phyloP scores from a whole-genome alignment of 2,797 vertebrate species.

The Gallinago stenura region DNA sequence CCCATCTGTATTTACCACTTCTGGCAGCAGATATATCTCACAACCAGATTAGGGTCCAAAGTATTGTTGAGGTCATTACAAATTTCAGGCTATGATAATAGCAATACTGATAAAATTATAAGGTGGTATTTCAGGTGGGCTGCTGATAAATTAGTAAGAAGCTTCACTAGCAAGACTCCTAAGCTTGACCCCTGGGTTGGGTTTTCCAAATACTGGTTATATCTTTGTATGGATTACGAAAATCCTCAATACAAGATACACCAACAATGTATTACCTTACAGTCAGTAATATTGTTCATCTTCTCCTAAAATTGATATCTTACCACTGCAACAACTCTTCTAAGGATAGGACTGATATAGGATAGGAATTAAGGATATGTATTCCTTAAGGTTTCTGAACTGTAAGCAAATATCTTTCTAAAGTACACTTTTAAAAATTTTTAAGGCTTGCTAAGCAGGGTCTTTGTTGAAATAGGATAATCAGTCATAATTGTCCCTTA shows the following conservation, averaged over 20 bases:
- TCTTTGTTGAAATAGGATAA: background rate
- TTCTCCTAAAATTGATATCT: background rate
- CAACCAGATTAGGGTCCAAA: background rate
- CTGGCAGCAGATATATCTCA: background rate
- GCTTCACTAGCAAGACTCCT: background rate
- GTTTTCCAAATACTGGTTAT: background rate
- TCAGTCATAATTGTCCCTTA: background rate
- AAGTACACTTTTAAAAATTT: background rate
- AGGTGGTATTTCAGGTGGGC: background rate
- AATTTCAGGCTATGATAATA: background rate
- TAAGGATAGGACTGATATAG: background rate
- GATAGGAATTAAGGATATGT: too few relatives aligned
- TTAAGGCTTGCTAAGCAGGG: background rate
- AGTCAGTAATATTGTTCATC: background rate
- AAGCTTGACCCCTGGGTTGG: background rate
- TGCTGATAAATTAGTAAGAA: background rate
- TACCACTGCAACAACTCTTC: background rate
- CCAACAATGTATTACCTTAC: background rate
- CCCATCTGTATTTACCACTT: background rate
- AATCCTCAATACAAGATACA: background rate
- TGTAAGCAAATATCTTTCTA: background rate
- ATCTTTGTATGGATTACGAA: background rate
- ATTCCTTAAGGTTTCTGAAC: background rate
- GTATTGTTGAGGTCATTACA: background rate
- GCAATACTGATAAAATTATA: background rate